Evolutionary conservation across 1,140 invertebrate genomes (phyloP).

Genomic region (Zaprionus ghesquierei): DNA sequence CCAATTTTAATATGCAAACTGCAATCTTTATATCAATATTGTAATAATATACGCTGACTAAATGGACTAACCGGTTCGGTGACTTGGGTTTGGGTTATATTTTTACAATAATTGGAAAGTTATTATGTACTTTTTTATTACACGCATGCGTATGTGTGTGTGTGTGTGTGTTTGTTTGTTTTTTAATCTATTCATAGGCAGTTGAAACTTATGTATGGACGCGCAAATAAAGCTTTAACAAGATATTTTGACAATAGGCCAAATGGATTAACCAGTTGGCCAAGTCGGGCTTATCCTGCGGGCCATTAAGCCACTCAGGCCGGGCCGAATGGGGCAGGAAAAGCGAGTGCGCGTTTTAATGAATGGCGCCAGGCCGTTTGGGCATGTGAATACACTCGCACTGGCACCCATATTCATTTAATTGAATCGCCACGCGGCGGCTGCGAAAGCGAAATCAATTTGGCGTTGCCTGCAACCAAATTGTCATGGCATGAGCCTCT

Average conservation of each 20-base stretch:
- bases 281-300: conserved; percentile 9
- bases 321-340: conserved; percentile 8
- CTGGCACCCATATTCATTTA: conserved; percentile 3
- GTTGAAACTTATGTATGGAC: background rate
- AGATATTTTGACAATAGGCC: conserved; percentile 42
- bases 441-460: conserved; percentile 57
- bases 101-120: background rate
- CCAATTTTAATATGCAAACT: background rate
- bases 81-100: background rate
- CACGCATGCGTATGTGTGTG: background rate
- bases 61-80: background rate
- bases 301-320: conserved; percentile 31
- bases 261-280: conserved; percentile 25
- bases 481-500: conserved; percentile 47
- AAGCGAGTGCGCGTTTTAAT: conserved; percentile 34
- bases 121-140: background rate
- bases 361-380: conserved; percentile 31
- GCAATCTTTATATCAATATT: background rate
- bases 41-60: background rate
- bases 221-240: conserved; percentile 4
- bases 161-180: background rate
- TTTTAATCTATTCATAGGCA: background rate
- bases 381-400: conserved; percentile 2
- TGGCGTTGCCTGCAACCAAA: conserved; percentile 60
- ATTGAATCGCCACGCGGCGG: background rate